Evolutionary conservation across 2,113 vertebrate genomes (phyloP), one percentile per base, ranked within the genome.

Genomic region (Sceloporus undulatus): DNA sequence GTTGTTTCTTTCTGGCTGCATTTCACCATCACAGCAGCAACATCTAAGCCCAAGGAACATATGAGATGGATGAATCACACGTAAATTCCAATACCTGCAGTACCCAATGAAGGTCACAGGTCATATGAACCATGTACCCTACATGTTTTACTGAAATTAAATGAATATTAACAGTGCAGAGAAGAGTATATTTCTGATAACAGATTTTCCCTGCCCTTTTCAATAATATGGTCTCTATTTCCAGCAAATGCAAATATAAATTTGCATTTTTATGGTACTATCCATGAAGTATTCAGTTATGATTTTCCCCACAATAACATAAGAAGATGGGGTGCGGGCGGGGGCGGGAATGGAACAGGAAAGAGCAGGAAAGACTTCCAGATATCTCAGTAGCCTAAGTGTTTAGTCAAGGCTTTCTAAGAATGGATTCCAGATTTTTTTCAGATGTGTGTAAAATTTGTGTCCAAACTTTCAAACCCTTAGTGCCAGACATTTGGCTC

Each of bases 361-460:
- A n/a, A 18, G 42, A 83, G 42, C 9, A 29, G 27, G 42, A 83
- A 48, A 66, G 9, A 70, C n/a, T 48, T 54, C 48, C 29, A 71
- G 82, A 48, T 56, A 74, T 74, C 4, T 68, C 23, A 75, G 13
- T 40, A 76, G 34, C 34, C 54, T 5, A 27, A 38, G 34, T 85
- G 23, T 73, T 76, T 85, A 85, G 54, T 59, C 21, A 85, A 40
- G n/a, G 34, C 56, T 62, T 76, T 85, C 56, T 76, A 76, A 85
- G 54, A 62, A 85, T 62, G 40, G 40, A 78, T 66, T 68, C 59
- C 76, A 77, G 34, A 76, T 66, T 9, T 25, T 34, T 19, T 11
- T 42, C 10, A 19, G 13, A 25, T 59, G 70, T 48, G 77, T 86
- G 38, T 48, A 9, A 54, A 79, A 59, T 38, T 27, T 85, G 62